Conservation (phyloP, 1,140 invertebrate genomes). For the Ladona fulva region DNA sequence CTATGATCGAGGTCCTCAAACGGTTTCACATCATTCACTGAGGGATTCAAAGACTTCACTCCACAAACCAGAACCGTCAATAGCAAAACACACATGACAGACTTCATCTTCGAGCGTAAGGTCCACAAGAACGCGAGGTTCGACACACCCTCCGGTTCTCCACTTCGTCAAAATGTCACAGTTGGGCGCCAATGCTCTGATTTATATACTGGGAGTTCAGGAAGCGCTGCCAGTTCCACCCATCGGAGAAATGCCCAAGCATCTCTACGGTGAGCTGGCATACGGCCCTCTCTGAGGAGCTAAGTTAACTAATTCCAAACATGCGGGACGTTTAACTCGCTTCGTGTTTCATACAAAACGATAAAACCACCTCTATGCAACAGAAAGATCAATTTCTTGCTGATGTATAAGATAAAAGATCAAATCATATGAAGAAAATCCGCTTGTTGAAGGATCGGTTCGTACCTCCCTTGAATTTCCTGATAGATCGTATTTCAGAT, state of each 20-base stretch:
- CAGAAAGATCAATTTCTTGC: too few species aligned
- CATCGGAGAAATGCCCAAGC: not conserved
- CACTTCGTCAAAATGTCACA: not conserved
- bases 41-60: not conserved
- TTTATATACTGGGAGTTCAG: not conserved
- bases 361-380: too few species aligned
- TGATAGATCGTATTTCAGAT: too few species aligned
- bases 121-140: not conserved
- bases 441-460: too few species aligned
- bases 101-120: not conserved
- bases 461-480: too few species aligned
- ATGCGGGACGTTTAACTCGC: not conserved
- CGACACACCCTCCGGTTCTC: not conserved
- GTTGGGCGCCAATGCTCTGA: not conserved
- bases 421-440: too few species aligned
- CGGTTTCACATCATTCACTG: not conserved
- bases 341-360: too few species aligned
- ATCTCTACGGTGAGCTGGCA: not conserved
- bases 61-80: not conserved
- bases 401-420: too few species aligned
- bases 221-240: not conserved
- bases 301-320: not conserved
- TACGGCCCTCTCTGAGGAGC: not conserved
- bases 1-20: not conserved
- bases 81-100: not conserved